Conservation (phyloP, 2,797 vertebrate genomes). For the Chanos chanos region DNA sequence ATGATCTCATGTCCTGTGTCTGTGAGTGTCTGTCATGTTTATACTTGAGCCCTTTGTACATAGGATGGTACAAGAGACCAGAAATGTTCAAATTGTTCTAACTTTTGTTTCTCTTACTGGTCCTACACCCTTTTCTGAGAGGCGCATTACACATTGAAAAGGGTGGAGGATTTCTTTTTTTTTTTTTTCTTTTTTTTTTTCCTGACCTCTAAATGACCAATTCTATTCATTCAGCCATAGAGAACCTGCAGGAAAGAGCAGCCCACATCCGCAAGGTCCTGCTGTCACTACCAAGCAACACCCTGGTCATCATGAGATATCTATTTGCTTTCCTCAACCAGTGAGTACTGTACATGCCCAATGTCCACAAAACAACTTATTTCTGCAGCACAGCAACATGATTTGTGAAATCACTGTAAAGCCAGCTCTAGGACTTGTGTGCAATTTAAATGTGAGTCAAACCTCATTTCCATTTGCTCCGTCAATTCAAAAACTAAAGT, state of each 20-base stretch:
- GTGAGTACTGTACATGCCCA: constrained; percentile 73
- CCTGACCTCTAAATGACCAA: not conserved
- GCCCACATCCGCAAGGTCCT: constrained; percentile 89
- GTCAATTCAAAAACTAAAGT: no score
- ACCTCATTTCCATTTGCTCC: no score
- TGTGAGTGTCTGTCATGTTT: constrained; percentile 77
- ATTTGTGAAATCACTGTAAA: no score
- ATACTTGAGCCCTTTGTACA: no score
- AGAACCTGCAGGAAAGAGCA: constrained; percentile 89
- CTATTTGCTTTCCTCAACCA: constrained; percentile 95
- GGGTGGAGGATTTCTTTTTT: not conserved
- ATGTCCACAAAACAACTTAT: no score
- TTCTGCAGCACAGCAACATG: no score
- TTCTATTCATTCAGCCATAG: constrained; percentile 80
- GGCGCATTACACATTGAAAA: not conserved
- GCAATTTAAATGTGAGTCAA: no score
- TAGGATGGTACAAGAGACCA: no score
- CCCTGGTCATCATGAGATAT: constrained; percentile 96
- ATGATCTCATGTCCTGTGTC: constrained; percentile 93
- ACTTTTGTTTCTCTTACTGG: no score
- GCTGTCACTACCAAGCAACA: constrained; percentile 81
- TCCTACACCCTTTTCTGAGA: constrained; percentile 1
- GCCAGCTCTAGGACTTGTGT: no score
- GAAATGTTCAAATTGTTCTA: no score
- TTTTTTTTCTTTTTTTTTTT: constrained; percentile 19